These are phyloP conservation scores for Cepaea nemoralis DNA, from an alignment of 1,140 invertebrate genomes.

Conservation along the genomic window DNA sequence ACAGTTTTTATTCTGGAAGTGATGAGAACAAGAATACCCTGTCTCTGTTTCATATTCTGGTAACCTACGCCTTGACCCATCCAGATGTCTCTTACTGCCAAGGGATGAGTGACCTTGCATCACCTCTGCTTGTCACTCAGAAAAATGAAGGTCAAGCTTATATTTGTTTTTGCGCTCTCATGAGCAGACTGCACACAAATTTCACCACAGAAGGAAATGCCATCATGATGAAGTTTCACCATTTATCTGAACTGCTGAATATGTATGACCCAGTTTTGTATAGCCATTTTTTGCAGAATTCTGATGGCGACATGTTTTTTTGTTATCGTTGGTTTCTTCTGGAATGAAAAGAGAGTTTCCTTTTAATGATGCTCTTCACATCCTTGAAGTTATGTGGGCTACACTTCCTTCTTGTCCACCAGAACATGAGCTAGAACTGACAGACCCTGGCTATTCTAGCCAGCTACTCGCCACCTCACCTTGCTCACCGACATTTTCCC, in stretches of 20 bases:
- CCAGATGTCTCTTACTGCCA: conserved; percentile 96
- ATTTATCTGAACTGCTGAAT: conserved; percentile 88
- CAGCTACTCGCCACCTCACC: conserved; percentile 57
- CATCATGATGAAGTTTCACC: conserved; percentile 94
- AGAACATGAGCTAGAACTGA: conserved; percentile 80
- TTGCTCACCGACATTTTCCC: conserved; percentile 59
- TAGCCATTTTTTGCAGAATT: conserved; percentile 83
- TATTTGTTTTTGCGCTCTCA: conserved; percentile 94
- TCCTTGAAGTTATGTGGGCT: conserved; percentile 96
- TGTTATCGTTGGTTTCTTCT: conserved; percentile 92
- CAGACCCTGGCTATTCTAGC: conserved; percentile 76
- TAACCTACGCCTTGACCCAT: conserved; percentile 95
- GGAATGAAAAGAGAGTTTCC: conserved; percentile 98
- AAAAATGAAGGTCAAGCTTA: conserved; percentile 96
- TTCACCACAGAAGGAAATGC: conserved; percentile 92
- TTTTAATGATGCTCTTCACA: conserved; percentile 92
- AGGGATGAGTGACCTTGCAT: conserved; percentile 97
- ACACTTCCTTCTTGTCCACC: conserved; percentile 87
- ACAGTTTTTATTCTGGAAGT: conserved; percentile 92
- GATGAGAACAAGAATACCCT: conserved; percentile 96
- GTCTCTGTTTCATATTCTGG: conserved; percentile 93
- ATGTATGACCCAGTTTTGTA: conserved; percentile 93
- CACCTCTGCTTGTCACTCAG: conserved; percentile 93
- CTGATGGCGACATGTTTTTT: conserved; percentile 94
- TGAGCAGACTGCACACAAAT: conserved; percentile 88